Percentiles rank a stretch among this genome's conserved stretches.
Conservation (phyloP, 1,140 invertebrate species). For the Drosophila seguyi region DNA sequence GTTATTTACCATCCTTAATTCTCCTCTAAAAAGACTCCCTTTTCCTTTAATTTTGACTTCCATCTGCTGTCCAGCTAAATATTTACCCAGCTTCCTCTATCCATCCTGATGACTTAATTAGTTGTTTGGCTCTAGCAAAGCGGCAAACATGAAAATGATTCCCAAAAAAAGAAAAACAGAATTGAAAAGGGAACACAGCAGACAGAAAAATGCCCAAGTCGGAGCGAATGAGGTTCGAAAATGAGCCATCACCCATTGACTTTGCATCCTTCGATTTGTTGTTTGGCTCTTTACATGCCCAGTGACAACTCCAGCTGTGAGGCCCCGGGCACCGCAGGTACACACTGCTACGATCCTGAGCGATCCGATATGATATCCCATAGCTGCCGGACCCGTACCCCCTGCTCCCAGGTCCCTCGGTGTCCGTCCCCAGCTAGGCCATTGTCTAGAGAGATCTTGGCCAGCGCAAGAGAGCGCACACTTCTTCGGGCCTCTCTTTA, state of each 20-base stretch:
- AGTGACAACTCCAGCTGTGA: conserved; percentile 84
- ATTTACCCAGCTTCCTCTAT: conserved; percentile 41
- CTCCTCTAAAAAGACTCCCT: background rate
- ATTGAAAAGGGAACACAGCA: conserved; percentile 1
- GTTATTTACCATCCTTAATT: background rate
- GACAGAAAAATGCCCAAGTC: conserved; percentile 14
- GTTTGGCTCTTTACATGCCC: conserved; percentile 81
- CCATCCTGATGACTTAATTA: conserved; percentile 78
- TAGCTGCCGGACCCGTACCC: conserved; percentile 9
- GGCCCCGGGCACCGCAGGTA: conserved; percentile 70
- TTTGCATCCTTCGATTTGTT: conserved; percentile 67
- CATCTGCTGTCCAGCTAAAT: conserved; percentile 31
- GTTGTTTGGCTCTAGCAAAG: conserved; percentile 52
- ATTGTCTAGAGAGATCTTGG: conserved; percentile 58
- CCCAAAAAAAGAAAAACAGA: conserved; percentile 20
- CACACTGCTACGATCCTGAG: conserved; percentile 49
- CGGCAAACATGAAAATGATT: conserved; percentile 72
- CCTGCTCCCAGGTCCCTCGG: conserved; percentile 4
- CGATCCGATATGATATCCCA: conserved; percentile 53
- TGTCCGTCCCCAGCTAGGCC: conserved; percentile 54
- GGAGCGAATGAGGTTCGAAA: conserved; percentile 36
- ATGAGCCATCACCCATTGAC: conserved; percentile 67
- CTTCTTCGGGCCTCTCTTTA: conserved; percentile 39
- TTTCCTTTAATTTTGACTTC: conserved; percentile 11
- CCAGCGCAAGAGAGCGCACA: conserved; percentile 57